Base-by-base conservation (phyloP, 2,888 invertebrate species). In the Digitonthophagus gazella region DNA sequence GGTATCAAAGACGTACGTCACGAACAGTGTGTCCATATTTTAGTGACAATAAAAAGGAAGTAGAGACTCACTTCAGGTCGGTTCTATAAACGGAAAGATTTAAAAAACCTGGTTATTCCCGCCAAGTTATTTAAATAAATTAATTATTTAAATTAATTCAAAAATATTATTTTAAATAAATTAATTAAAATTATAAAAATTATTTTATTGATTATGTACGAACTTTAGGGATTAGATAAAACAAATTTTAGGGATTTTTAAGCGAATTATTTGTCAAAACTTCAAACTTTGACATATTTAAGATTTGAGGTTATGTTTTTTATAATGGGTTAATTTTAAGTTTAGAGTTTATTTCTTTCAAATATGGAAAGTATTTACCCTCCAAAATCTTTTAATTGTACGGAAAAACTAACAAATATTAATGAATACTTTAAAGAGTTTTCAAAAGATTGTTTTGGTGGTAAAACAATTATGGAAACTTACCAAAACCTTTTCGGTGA, bases 351-450 rank as follows among this genome's bases (percentile, higher is more conserved):
- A n/a, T n/a, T n/a, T n/a, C n/a, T n/a, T n/a, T n/a, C n/a, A n/a
- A n/a, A n/a, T n/a, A 71, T 81, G 74, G 80, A 57, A 80, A 78
- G 71, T 15, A 69, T 74, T 57, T 74, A 74, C 28, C 64, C 64
- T 15, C 71, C 73, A 14, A 8, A 63, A 3, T 16, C 63, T 55
- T 74, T 71, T 66, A 20, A 65, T 15, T 64, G 58, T 5, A 69
- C 71, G 4, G 67, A 72, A 58, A 63, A 72, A 65, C 54, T 72
- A 18, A 54, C 64, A 6, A 15, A 61, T 28, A 44, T 74, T 22
- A 68, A 74, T 67, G 66, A 66, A 44, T 66, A 69, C 57, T 74
- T 72, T 63, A 14, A 66, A 15, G 28, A 66, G 28, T 72, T 69
- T 68, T 44, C 58, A 6, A 44, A 69, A 6, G 20, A 61, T n/a